These are phyloP conservation scores for Clarias laeviceps DNA, from an alignment of 2,797 vertebrate species.

Conservation along the genomic window DNA sequence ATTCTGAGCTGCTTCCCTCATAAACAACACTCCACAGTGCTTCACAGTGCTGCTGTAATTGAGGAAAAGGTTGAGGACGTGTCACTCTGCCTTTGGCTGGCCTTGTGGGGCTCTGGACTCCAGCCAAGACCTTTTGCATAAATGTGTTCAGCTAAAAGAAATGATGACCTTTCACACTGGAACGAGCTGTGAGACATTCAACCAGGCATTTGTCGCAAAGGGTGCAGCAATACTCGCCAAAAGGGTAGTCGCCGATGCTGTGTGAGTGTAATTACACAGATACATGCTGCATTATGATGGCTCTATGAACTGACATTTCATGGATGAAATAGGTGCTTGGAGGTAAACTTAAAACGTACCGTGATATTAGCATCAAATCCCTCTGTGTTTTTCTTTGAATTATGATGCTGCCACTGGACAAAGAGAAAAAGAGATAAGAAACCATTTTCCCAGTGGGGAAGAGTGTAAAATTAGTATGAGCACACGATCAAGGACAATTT, in stretches of 20 bases:
- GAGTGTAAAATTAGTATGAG: not conserved
- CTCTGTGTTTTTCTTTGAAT: not conserved
- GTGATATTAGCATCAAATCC: not conserved
- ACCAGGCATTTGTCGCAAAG: constrained; percentile 45
- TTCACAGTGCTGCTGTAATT: constrained; percentile 13
- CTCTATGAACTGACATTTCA: constrained; percentile 45
- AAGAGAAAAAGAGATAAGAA: not conserved
- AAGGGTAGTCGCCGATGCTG: constrained; percentile 35
- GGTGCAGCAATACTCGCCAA: constrained; percentile 21
- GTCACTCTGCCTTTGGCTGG: constrained; percentile 47
- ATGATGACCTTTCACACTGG: constrained; percentile 54
- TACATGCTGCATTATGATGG: constrained; percentile 43
- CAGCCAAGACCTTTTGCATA: constrained; percentile 55
- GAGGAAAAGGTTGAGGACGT: constrained; percentile 43
- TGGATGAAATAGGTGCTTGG: constrained; percentile 31
- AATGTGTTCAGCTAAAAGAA: constrained; percentile 54
- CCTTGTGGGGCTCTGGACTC: constrained; percentile 47
- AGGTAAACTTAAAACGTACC: constrained; percentile 14
- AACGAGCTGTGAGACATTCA: constrained; percentile 41
- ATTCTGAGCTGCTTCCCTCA: not conserved
- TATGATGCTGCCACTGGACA: not conserved
- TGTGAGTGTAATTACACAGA: constrained; percentile 38
- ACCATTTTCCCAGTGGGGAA: not conserved
- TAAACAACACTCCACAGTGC: constrained; percentile 2
- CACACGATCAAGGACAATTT: constrained; percentile 33